Percentiles rank a stretch among this genome's conserved stretches.
phyloP scores from a whole-genome alignment of 2,888 invertebrate species.

The Gandaritis pyraliata region DNA sequence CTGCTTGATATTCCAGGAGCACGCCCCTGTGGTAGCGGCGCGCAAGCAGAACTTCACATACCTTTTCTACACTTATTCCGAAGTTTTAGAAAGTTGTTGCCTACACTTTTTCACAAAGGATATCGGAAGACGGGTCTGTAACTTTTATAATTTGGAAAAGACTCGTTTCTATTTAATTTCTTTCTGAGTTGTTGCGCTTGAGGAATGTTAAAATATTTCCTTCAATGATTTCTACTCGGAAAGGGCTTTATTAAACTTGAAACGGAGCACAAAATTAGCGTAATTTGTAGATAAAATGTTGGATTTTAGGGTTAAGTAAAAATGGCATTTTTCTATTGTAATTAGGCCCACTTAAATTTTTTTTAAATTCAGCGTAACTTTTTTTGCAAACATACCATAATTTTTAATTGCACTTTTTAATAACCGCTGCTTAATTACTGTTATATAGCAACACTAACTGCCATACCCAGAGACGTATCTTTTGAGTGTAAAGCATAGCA shows the following conservation, averaged over 20 bases:
- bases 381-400: too few species aligned
- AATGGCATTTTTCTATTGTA: too few species aligned
- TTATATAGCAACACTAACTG: too few species aligned
- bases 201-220: slow-evolving; percentile 21
- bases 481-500: too few species aligned
- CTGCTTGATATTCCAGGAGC: slow-evolving; percentile 62
- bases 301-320: too few species aligned
- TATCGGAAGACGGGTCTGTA: slow-evolving; percentile 55
- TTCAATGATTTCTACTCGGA: background rate
- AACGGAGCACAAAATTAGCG: background rate
- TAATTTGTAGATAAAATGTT: too few species aligned
- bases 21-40: slow-evolving; percentile 50
- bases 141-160: slow-evolving; percentile 38
- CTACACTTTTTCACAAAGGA: slow-evolving; percentile 50
- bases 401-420: too few species aligned
- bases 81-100: slow-evolving; percentile 69
- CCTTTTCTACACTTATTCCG: slow-evolving; percentile 66
- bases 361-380: too few species aligned
- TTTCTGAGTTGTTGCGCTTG: slow-evolving; percentile 19
- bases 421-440: too few species aligned
- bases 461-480: too few species aligned
- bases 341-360: too few species aligned
- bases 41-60: slow-evolving; percentile 52
- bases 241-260: background rate
- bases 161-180: slow-evolving; percentile 20